Conservation (phyloP, 2,113 vertebrate genomes). For the Podarcis muralis region DNA sequence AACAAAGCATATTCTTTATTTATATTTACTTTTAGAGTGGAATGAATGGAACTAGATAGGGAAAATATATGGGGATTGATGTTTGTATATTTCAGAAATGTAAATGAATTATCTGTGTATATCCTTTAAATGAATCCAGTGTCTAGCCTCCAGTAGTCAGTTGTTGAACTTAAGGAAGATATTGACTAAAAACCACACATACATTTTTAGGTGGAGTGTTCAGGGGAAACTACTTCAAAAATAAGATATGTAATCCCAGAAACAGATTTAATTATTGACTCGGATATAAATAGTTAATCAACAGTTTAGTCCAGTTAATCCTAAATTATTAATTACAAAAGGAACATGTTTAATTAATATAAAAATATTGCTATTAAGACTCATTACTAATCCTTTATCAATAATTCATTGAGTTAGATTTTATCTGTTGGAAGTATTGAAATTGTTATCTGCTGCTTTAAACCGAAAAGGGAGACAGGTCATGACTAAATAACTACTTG, state of each 20-base stretch:
- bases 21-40: neutral
- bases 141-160: neutral
- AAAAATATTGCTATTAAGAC: neutral
- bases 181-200: neutral
- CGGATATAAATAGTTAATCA: neutral
- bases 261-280: neutral
- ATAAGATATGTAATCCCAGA: neutral
- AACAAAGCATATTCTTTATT: too few species aligned
- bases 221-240: neutral
- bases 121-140: neutral
- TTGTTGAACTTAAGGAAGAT: neutral
- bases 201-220: neutral
- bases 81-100: neutral
- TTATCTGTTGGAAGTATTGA: neutral
- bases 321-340: neutral
- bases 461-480: neutral
- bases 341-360: neutral
- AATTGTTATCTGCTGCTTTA: neutral
- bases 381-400: neutral
- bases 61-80: neutral
- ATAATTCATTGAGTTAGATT: neutral
- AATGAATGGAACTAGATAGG: neutral
- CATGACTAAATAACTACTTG: neutral
- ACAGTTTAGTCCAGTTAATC: neutral
- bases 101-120: neutral